phyloP scores from a whole-genome alignment of 2,113 vertebrate genomes.

The Emydocephalus ijimae region DNA sequence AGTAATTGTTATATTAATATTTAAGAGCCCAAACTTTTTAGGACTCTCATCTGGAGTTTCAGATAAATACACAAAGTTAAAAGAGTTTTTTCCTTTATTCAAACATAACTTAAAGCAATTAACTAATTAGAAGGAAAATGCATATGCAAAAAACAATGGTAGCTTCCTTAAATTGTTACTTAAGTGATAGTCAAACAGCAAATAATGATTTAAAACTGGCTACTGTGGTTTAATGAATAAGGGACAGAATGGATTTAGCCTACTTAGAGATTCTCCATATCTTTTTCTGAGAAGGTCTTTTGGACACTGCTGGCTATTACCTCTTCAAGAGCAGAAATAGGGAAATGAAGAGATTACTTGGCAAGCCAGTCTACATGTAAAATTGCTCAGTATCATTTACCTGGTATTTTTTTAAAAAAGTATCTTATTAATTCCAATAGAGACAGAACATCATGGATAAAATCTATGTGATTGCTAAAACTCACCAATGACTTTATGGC shows the following conservation, averaged over 20 bases:
- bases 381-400: neutral
- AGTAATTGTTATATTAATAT: neutral
- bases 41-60: neutral
- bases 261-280: neutral
- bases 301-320: neutral
- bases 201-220: constrained; percentile 20
- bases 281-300: neutral
- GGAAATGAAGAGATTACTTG: neutral
- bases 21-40: neutral
- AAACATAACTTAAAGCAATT: constrained; percentile 48
- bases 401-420: neutral
- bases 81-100: constrained; percentile 14
- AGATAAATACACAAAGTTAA: neutral
- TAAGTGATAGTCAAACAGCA: constrained; percentile 46
- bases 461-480: neutral
- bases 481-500: neutral
- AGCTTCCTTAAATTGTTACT: constrained; percentile 39
- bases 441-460: neutral
- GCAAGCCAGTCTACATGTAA: neutral
- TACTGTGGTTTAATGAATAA: neutral
- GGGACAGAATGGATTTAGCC: neutral
- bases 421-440: constrained; percentile 14
- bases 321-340: neutral
- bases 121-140: constrained; percentile 71
- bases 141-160: constrained; percentile 67